phyloP scores from a whole-genome alignment of 2,888 invertebrate genomes.

The Eurytoma californica region DNA sequence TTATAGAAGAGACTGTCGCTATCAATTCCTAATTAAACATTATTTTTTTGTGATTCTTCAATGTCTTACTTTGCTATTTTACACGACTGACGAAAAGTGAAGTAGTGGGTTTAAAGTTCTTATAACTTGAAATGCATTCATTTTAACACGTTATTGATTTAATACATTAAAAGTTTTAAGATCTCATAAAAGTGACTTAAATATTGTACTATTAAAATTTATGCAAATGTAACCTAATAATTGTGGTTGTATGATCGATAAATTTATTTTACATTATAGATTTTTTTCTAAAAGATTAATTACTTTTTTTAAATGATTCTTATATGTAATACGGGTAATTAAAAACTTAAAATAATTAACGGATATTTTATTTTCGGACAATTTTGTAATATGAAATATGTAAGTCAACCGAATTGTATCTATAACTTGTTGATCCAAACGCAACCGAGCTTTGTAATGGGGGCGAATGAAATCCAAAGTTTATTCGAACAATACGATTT shows the following conservation, averaged over 20 bases:
- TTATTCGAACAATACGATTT: slow-evolving; percentile 66
- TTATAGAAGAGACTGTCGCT: no score
- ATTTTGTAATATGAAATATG: slow-evolving; percentile 7
- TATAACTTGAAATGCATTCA: not conserved
- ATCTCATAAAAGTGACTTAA: no score
- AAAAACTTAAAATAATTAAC: no score
- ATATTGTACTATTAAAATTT: no score
- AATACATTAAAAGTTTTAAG: not conserved
- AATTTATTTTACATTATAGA: no score
- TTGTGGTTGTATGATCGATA: no score
- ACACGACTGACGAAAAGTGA: not conserved
- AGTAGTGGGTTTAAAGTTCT: not conserved
- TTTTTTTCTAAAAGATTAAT: no score
- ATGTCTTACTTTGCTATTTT: no score
- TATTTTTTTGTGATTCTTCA: not conserved
- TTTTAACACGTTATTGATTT: not conserved
- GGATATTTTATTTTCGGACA: not conserved
- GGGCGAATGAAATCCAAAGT: slow-evolving; percentile 62
- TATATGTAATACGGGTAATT: no score
- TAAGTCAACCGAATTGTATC: slow-evolving; percentile 24
- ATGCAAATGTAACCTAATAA: not conserved
- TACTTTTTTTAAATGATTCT: no score
- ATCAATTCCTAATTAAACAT: no score
- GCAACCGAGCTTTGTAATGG: slow-evolving; percentile 41
- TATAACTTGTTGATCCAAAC: slow-evolving; percentile 53